These are phyloP conservation scores for Parasteatoda lunata DNA, from an alignment of 2,888 invertebrate species.

Conservation along the genomic window DNA sequence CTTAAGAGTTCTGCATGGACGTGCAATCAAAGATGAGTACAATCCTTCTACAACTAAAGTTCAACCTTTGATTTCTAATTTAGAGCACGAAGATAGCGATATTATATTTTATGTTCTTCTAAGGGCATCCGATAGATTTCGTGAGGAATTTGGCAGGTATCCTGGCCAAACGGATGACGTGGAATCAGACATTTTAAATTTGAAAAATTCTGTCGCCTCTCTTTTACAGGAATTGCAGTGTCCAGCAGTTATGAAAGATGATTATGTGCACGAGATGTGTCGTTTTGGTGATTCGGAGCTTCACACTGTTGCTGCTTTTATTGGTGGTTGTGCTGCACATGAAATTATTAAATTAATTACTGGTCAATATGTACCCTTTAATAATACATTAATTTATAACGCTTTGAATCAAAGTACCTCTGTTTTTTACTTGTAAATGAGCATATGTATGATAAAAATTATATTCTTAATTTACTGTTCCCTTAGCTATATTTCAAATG, in stretches of 20 bases:
- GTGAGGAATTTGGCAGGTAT: constrained; percentile 88
- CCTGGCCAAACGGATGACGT: constrained; percentile 91
- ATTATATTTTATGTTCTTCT: constrained; percentile 92
- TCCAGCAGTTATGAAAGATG: constrained; percentile 86
- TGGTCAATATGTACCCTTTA: constrained; percentile 94
- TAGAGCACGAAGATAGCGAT: constrained; percentile 89
- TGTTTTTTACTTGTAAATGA: constrained; percentile 82
- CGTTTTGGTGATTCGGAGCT: constrained; percentile 95
- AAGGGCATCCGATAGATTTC: constrained; percentile 92
- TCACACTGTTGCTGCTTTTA: constrained; percentile 93
- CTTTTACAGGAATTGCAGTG: constrained; percentile 90
- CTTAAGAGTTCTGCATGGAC: constrained; percentile 85
- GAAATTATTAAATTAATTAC: constrained; percentile 97
- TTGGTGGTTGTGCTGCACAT: constrained; percentile 95
- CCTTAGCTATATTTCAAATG: too few species aligned
- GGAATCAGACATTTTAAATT: constrained; percentile 90
- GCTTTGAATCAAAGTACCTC: constrained; percentile 90
- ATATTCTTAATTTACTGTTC: too few species aligned
- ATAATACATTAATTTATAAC: constrained; percentile 96
- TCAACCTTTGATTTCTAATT: constrained; percentile 74
- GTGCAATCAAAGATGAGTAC: constrained; percentile 85
- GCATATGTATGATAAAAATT: too few species aligned
- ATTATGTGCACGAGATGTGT: constrained; percentile 95
- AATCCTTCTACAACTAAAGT: constrained; percentile 79
- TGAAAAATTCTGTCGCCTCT: constrained; percentile 83